Conservation (phyloP, 2,113 vertebrate species). For the Eudyptes chrysolophus region DNA sequence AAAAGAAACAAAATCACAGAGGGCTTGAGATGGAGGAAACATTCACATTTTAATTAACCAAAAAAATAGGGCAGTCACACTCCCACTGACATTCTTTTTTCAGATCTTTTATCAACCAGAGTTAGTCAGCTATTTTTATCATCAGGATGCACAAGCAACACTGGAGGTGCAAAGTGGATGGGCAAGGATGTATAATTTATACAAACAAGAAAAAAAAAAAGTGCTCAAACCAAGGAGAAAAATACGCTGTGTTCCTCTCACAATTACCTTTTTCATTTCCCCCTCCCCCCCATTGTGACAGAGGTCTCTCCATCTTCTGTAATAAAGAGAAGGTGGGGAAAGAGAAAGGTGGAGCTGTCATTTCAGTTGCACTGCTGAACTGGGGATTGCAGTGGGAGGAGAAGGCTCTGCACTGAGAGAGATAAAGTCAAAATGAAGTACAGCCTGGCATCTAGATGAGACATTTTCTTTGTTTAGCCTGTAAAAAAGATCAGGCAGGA, state of each 20-base stretch:
- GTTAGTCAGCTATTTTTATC: not conserved
- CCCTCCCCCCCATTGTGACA: not conserved
- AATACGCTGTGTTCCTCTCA: not conserved
- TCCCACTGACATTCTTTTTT: constrained; percentile 4
- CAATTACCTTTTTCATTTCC: not conserved
- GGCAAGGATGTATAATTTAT: not conserved
- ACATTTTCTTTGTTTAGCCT: not conserved
- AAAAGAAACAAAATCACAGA: not conserved
- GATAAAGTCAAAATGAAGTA: not conserved
- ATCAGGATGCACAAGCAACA: not conserved
- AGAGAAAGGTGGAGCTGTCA: not conserved
- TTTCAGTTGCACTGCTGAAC: not conserved
- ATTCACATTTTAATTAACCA: not conserved
- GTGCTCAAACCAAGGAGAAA: not conserved
- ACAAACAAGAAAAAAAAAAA: not conserved
- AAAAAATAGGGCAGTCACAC: constrained; percentile 7
- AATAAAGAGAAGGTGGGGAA: not conserved
- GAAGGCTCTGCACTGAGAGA: not conserved
- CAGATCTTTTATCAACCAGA: not conserved
- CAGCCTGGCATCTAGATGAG: not conserved
- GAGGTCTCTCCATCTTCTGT: not conserved
- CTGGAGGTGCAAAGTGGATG: constrained; percentile 31
- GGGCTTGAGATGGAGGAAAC: not conserved
- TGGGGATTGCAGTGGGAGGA: not conserved
- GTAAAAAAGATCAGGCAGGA: not conserved